Conservation (phyloP, 2,797 vertebrate species). For the Babyrousa celebensis region DNA sequence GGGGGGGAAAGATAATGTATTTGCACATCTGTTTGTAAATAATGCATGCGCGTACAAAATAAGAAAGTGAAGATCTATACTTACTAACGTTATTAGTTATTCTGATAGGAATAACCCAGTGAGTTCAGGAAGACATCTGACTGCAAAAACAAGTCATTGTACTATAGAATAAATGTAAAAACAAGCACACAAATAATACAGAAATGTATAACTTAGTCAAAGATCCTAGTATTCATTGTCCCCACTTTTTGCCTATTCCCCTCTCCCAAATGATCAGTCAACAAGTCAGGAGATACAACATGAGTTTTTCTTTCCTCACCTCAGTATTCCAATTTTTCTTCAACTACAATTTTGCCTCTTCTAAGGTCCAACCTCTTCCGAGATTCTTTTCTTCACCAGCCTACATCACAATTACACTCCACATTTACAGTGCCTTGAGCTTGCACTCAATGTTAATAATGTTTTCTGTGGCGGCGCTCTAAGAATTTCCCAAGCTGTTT, state of each 20-base stretch:
- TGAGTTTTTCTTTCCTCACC: not conserved
- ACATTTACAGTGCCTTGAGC: not conserved
- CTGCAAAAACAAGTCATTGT: not conserved
- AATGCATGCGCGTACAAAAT: not conserved
- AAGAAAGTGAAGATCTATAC: not conserved
- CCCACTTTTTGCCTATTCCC: fast-evolving
- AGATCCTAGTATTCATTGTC: not conserved
- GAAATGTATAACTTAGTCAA: not conserved
- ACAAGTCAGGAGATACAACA: not conserved
- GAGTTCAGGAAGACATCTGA: conserved; percentile 21
- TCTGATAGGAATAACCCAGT: not conserved
- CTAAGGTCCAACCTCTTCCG: not conserved
- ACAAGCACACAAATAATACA: not conserved
- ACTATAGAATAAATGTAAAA: not conserved
- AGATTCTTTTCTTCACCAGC: conserved; percentile 18
- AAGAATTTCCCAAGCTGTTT: not conserved
- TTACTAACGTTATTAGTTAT: not conserved
- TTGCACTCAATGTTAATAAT: not conserved
- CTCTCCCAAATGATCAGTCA: not conserved
- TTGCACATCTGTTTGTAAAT: not conserved
- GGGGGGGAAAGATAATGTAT: not conserved
- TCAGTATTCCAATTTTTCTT: not conserved
- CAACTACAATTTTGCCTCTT: not conserved
- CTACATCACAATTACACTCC: not conserved
- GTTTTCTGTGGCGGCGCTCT: not conserved